Base-by-base conservation (phyloP, 2,797 vertebrate genomes). In the Neosalanx taihuensis region DNA sequence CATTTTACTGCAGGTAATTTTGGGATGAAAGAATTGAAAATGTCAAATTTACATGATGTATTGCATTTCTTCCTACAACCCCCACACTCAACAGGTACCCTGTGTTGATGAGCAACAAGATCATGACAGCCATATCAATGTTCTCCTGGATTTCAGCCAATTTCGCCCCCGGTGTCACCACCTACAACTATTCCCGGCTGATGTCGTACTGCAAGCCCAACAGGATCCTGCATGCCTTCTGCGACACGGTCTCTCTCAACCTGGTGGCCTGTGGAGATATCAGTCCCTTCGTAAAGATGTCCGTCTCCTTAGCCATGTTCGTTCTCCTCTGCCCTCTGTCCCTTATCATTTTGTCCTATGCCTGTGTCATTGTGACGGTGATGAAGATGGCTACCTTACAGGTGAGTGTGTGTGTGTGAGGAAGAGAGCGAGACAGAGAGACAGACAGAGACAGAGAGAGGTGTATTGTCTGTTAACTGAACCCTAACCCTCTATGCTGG, bases 141-240 rank as follows among this genome's bases (percentile, higher is more conserved):
- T 63, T 23, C 78, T 83, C 78, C 79, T 89, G 76, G 61, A 78
- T 46, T 70, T 75, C 67, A 70, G 87, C 68, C 77, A 81, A 73
- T 58, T 85, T 67, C 69, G 3, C 12, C 4, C 78, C 78, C 0
- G 15, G 20, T 15, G 41, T 81, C 1, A 46, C 15, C 56, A 79
- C 85, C 2, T 37, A 67, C 9, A 82, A 84, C 69, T 83, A 87
- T 3, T 63, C 82, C 3, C 75, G 66, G 1, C 30, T 91, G 60
- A 3, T 41, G 9, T 67, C 69, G 6, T 92, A 89, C 66, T 93
- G 90, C 62, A 80, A 84, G 1, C 76, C 88, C 62, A 89, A 89
- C 41, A 29, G 72, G 37, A 88, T 90, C 20, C 60, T 76, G 26
- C 86, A 92, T 61, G 89, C 89, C 53, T 92, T 90, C 72, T 91